phyloP scores from a whole-genome alignment of 2,113 vertebrate genomes.

The Acanthisitta chloris region DNA sequence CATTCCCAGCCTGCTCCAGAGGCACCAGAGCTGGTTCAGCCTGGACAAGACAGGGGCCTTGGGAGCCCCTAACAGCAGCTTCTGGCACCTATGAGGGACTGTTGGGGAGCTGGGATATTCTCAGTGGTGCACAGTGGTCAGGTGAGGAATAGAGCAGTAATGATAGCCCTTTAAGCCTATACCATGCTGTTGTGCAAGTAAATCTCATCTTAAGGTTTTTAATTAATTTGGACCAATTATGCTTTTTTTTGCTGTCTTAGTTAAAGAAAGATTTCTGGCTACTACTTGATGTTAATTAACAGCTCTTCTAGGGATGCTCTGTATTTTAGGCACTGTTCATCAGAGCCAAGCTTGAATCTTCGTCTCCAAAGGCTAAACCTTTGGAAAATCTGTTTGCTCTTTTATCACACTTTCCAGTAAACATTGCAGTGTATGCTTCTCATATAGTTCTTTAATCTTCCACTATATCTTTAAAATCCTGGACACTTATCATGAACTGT shows the following conservation, averaged over 20 bases:
- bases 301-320: not conserved
- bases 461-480: not conserved
- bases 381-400: not conserved
- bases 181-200: not conserved
- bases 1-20: not conserved
- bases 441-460: not conserved
- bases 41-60: rapidly evolving
- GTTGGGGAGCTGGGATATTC: not conserved
- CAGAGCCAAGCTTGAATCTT: not conserved
- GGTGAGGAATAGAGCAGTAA: not conserved
- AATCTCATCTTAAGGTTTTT: not conserved
- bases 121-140: rapidly evolving
- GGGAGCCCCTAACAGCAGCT: no score
- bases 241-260: not conserved
- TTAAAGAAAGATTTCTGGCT: not conserved
- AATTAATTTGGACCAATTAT: not conserved
- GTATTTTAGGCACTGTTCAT: not conserved
- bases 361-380: not conserved
- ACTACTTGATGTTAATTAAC: not conserved
- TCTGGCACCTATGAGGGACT: not conserved
- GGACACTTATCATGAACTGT: not conserved
- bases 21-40: not conserved
- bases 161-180: not conserved
- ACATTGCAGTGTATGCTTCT: not conserved
- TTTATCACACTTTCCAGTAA: not conserved